Percentiles rank a stretch among this genome's conserved stretches.
phyloP scores from a whole-genome alignment of 2,113 vertebrate species.

The Toxotes chatareus region DNA sequence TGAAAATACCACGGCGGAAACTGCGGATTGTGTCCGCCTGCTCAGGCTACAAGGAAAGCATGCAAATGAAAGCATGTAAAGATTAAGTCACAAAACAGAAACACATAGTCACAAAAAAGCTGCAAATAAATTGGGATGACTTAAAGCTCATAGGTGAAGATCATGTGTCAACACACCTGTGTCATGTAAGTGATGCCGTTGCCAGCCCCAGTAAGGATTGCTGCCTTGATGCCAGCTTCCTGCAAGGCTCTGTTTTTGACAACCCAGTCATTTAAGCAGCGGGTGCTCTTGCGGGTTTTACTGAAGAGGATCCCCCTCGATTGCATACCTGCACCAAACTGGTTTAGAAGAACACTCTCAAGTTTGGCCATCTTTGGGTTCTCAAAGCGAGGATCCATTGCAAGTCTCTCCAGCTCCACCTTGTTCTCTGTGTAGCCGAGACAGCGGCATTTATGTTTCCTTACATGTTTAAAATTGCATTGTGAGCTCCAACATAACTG shows the following conservation, averaged over 20 bases:
- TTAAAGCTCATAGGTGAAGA: background rate
- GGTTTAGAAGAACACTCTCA: constrained; percentile 83
- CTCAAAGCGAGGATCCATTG: constrained; percentile 67
- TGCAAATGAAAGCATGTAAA: background rate
- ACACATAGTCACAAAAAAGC: background rate
- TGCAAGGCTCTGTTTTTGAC: constrained; percentile 66
- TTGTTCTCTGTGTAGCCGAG: constrained; percentile 82
- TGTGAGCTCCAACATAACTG: background rate
- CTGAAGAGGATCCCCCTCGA: constrained; percentile 90
- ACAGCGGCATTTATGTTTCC: background rate
- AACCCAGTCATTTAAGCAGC: constrained; percentile 89
- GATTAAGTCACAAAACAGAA: background rate
- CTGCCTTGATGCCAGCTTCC: constrained; percentile 78
- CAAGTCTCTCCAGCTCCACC: constrained; percentile 65
- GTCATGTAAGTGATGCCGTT: constrained; percentile 89
- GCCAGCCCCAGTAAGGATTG: constrained; percentile 86
- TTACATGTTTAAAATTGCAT: background rate
- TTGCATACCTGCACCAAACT: constrained; percentile 70
- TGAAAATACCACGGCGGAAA: constrained; percentile 86
- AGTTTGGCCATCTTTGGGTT: constrained; percentile 90
- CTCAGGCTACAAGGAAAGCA: constrained; percentile 68
- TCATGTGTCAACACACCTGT: constrained; percentile 80
- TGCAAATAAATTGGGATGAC: background rate
- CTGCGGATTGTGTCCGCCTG: constrained; percentile 86
- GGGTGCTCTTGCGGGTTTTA: constrained; percentile 87